Evolutionary conservation across 2,113 vertebrate species (phyloP), one percentile per base, ranked within the genome.

Genomic region (Zosterops lateralis): DNA sequence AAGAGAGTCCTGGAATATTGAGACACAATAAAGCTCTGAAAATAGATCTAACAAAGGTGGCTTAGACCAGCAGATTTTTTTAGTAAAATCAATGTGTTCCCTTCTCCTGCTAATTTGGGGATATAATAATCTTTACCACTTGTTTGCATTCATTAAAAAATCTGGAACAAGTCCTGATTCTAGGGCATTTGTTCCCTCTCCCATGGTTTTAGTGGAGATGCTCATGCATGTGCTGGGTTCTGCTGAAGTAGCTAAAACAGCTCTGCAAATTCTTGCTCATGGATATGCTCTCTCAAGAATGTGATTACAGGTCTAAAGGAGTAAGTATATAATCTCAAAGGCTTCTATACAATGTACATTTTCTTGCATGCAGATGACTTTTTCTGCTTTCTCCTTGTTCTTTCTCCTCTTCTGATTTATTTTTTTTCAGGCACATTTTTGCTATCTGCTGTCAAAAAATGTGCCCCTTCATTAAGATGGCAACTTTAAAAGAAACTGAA

Each of bases 401-500:
- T 56, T 92, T 84, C 22, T 84, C 45, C 17, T 78, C 20, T 72
- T 14, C 21, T 65, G 31, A 28, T 32, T 75, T 36, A 36, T 56
- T 64, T 14, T n/a, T 42, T 54, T 16, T 42, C 19, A 53, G 53
- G n/a, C 80, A 54, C 24, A 7, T 36, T 94, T 91, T 90, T 87
- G 40, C 60, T 28, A 29, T 60, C 38, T 56, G 54, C 73, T 84
- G 68, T 91, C 84, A 84, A 87, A 91, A 95, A 82, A 40, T 42
- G 44, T 92, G 58, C 42, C 66, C 64, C 21, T 92, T 77, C 74
- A 68, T 92, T 88, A 92, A 85, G 65, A 70, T 21, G 14, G 32
- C 42, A 77, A 60, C 45, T 95, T 87, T 72, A 84, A 96, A 94
- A 93, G 82, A 68, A 62, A 29, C 32, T 80, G 70, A 75, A 82